phyloP scores from a whole-genome alignment of 2,797 vertebrate species.

The Channallabes apus region DNA sequence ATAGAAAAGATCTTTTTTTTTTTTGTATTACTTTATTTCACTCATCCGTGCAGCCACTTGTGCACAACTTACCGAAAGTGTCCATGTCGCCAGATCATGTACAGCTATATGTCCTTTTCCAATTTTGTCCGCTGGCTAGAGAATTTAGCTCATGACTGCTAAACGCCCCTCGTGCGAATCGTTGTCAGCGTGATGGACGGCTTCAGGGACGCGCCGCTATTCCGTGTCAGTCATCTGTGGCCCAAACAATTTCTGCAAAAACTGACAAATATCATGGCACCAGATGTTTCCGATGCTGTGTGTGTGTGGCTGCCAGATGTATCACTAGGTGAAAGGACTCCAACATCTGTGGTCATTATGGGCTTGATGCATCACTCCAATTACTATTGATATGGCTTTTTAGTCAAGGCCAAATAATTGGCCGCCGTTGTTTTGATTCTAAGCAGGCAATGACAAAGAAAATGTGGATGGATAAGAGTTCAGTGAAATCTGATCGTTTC shows the following conservation, averaged over 20 bases:
- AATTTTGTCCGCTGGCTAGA: conserved; percentile 35
- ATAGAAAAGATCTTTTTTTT: neutral
- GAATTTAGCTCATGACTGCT: conserved; percentile 46
- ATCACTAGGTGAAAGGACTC: conserved; percentile 62
- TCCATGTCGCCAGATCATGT: neutral
- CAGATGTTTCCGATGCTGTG: conserved; percentile 55
- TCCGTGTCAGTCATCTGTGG: conserved; percentile 46
- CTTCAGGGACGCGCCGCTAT: conserved; percentile 27
- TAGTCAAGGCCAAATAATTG: conserved; percentile 69
- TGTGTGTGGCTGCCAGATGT: conserved; percentile 54
- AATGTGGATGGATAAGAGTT: conserved; percentile 31
- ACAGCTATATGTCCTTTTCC: conserved; percentile 23
- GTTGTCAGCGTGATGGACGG: conserved; percentile 46
- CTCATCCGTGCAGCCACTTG: neutral
- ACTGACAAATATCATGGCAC: conserved; percentile 40
- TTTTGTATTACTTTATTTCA: too few species aligned
- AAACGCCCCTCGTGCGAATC: conserved; percentile 43
- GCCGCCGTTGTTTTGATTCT: conserved; percentile 46
- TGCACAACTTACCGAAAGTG: neutral
- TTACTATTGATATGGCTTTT: conserved; percentile 70
- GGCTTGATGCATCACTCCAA: conserved; percentile 69
- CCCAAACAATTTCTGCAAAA: conserved; percentile 40
- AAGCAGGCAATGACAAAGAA: conserved; percentile 9
- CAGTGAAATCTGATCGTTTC: neutral
- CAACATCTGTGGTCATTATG: conserved; percentile 69